Evolutionary conservation across 2,888 invertebrate species (phyloP).

Genomic region (Macrostomum cliftonense): DNA sequence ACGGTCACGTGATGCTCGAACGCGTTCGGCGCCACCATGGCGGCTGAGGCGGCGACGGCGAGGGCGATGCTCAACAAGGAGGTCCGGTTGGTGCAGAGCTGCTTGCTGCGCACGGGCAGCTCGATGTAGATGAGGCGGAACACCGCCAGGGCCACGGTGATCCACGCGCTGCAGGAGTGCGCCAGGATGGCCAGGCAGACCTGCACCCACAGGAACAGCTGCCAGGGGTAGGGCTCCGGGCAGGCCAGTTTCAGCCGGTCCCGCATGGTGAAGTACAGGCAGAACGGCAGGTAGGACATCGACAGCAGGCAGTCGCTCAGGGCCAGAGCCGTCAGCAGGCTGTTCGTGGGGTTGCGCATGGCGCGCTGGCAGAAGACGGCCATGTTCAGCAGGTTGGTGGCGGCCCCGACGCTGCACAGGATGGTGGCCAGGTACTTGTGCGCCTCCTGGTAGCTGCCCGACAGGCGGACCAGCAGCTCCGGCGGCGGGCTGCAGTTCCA

Average conservation of each 20-base stretch:
- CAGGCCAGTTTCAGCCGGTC: background rate
- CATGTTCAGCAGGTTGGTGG: slow-evolving; percentile 9
- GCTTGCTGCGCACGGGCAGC: slow-evolving; percentile 46
- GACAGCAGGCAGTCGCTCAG: slow-evolving; percentile 6
- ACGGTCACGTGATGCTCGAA: slow-evolving; percentile 1
- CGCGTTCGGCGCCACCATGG: slow-evolving; percentile 3
- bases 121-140: slow-evolving; percentile 39
- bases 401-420: slow-evolving; percentile 5
- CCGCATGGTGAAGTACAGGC: slow-evolving; percentile 2
- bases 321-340: slow-evolving; percentile 5
- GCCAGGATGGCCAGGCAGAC: slow-evolving; percentile 4
- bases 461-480: too few relatives aligned
- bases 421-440: slow-evolving; percentile 5
- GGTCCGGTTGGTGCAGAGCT: slow-evolving; percentile 3
- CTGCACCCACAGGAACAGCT: slow-evolving; percentile 7
- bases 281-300: slow-evolving; percentile 9
- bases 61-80: slow-evolving; percentile 3
- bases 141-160: slow-evolving; percentile 6
- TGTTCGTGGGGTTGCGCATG: slow-evolving; percentile 7
- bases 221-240: slow-evolving; percentile 5
- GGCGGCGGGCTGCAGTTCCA: too few relatives aligned
- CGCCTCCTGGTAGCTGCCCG: too few relatives aligned
- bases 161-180: slow-evolving; percentile 3
- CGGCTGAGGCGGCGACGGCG: background rate
- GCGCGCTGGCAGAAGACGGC: slow-evolving; percentile 5